These are phyloP conservation scores for Sphecodes monilicornis DNA, from an alignment of 2,888 invertebrate genomes.

Conservation along the genomic window DNA sequence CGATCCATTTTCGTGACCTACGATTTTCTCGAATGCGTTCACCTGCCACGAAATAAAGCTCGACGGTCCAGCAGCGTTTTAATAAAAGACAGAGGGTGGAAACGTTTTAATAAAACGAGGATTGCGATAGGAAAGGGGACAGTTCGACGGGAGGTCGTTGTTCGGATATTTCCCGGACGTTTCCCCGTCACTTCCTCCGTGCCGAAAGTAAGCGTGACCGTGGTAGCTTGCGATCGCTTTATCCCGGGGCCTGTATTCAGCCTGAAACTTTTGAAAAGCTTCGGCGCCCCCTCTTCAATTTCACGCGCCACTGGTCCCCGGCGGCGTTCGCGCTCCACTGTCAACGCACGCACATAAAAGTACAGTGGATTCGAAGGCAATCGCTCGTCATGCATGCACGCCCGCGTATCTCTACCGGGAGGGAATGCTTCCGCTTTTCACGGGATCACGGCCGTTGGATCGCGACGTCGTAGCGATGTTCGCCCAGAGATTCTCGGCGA, in stretches of 20 bases:
- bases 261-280: conserved; percentile 12
- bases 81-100: neutral
- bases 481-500: conserved; percentile 49
- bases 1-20: neutral
- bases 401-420: conserved; percentile 35
- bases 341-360: conserved; percentile 43
- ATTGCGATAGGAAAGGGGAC: neutral
- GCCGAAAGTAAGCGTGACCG: conserved; percentile 32
- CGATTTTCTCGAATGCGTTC: neutral
- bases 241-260: neutral
- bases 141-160: neutral
- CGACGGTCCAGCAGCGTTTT: neutral
- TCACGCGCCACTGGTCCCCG: conserved; percentile 23
- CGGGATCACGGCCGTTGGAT: conserved; percentile 57
- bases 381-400: conserved; percentile 42
- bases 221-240: conserved; percentile 15
- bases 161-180: neutral
- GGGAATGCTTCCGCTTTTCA: conserved; percentile 50
- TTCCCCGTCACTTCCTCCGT: conserved; percentile 23
- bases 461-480: conserved; percentile 46
- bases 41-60: neutral
- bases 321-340: conserved; percentile 7
- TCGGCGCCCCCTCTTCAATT: conserved; percentile 26
- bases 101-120: neutral
- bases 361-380: conserved; percentile 40